A percentile compares a stretch with the other conserved stretches of the same genome.
Conservation (phyloP, 2,888 invertebrate species). For the Unio pictorum region DNA sequence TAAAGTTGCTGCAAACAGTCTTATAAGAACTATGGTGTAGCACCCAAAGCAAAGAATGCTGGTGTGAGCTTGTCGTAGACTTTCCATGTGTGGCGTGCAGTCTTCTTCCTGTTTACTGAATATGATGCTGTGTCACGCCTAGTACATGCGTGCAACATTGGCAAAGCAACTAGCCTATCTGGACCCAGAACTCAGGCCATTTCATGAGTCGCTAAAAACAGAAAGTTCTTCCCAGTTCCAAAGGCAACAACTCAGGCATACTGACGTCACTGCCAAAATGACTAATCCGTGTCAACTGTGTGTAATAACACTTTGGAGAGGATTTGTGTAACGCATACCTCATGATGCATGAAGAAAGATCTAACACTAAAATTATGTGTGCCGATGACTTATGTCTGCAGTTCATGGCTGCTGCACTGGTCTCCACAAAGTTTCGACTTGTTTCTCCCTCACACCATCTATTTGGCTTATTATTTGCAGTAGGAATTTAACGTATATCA, state of each 20-base stretch:
- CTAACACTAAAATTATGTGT: too few relatives aligned
- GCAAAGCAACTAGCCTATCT: neutral
- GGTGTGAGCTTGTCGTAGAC: neutral
- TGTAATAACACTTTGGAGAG: too few relatives aligned
- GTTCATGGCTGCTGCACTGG: too few relatives aligned
- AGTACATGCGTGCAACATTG: slow-evolving; percentile 8
- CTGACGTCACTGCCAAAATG: too few relatives aligned
- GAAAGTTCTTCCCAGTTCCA: slow-evolving; percentile 7
- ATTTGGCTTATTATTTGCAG: too few relatives aligned
- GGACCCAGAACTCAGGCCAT: slow-evolving; percentile 1
- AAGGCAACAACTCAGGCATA: neutral
- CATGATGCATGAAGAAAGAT: too few relatives aligned
- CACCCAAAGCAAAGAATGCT: neutral
- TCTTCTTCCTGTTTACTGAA: slow-evolving; percentile 10
- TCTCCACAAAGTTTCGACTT: too few relatives aligned
- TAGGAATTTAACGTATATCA: too few relatives aligned
- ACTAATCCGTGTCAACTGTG: too few relatives aligned
- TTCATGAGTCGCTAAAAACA: slow-evolving; percentile 2
- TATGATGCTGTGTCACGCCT: slow-evolving; percentile 13
- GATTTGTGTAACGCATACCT: too few relatives aligned
- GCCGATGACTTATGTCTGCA: too few relatives aligned
- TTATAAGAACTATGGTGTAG: neutral
- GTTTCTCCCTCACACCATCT: too few relatives aligned
- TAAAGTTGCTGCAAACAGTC: neutral
- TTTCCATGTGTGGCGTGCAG: slow-evolving; percentile 7